Base-by-base conservation (phyloP, 2,888 invertebrate species). In the Caenorhabditis panamensis region DNA sequence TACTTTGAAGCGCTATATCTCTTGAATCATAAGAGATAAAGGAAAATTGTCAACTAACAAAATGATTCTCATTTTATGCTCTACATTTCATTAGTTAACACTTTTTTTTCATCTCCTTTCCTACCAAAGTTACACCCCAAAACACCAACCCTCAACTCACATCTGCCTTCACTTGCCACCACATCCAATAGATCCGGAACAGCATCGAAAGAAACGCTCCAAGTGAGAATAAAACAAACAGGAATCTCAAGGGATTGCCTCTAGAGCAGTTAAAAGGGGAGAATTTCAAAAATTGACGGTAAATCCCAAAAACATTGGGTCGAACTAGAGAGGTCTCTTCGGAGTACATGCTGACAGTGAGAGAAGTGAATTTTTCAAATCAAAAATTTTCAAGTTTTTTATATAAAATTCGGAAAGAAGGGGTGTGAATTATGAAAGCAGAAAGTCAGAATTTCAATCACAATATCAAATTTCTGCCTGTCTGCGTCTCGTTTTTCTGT, bases 101-200 rank as follows among this genome's bases (percentile, higher is more conserved):
- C n/a, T 18, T 47, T 18, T 18, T 4, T 4, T 18, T 47, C n/a
- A 9, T 18, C 18, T 18, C 18, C 3, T 2, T 47, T 2, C 3
- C 9, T 47, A 5, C 3, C 18, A 20, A 47, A 18, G 4, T 47
- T 18, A 18, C 20, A 20, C 9, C 47, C 11, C 41, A 31, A n/a
- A n/a, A n/a, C n/a, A n/a, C n/a, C n/a, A n/a, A n/a, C n/a, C n/a
- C n/a, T 31, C 31, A 37, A 24, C 67, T 67, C 6, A 67, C 69
- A 13, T 56, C 24, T 0, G 49, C 36, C 16, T 24, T 26, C 1
- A 26, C 20, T 37, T 44, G 54, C 0, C 5, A 51, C 16, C 64
- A 26, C 63, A 73, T 47, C 64, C 58, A 73, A 37, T 58, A 64
- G 20, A 63, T 49, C 41, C 73, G 56, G 37, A 64, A 73, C 2